Conservation (phyloP, 2,113 vertebrate genomes). For the Lepus europaeus region DNA sequence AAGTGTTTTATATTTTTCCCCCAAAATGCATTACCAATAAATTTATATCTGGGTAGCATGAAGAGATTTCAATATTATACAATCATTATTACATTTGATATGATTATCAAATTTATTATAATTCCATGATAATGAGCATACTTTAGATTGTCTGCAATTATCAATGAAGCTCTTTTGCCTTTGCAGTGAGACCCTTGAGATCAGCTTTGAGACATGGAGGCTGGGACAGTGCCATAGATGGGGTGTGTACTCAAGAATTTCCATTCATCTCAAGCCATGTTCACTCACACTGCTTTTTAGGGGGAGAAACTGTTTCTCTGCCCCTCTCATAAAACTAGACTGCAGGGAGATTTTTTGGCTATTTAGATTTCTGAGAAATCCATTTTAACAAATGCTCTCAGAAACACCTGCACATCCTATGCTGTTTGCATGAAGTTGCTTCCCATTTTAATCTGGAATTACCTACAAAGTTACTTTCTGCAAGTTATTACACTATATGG, state of each 20-base stretch:
- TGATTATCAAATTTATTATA: background rate
- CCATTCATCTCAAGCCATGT: slow-evolving; percentile 8
- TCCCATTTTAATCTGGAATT: slow-evolving; percentile 52
- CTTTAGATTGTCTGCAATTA: slow-evolving; percentile 3
- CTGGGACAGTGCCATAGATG: background rate
- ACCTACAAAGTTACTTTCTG: background rate
- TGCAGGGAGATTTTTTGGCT: background rate
- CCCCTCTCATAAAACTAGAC: slow-evolving; percentile 38
- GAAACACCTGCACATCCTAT: background rate
- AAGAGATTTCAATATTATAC: background rate
- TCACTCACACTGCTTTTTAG: background rate
- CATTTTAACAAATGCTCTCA: slow-evolving; percentile 14
- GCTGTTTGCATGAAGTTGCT: background rate
- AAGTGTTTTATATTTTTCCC: background rate
- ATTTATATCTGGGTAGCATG: background rate
- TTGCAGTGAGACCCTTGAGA: background rate
- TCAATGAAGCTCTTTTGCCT: background rate
- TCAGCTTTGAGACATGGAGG: background rate
- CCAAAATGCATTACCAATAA: background rate
- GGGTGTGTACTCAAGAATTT: background rate
- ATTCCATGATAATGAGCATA: background rate
- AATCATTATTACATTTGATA: slow-evolving; percentile 23
- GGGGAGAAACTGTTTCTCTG: background rate
- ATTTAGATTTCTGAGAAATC: slow-evolving; percentile 32
- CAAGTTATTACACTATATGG: background rate